Evolutionary conservation across 1,140 invertebrate genomes (phyloP), one percentile per base, ranked within the genome.

Genomic region (Drosophila insularis): DNA sequence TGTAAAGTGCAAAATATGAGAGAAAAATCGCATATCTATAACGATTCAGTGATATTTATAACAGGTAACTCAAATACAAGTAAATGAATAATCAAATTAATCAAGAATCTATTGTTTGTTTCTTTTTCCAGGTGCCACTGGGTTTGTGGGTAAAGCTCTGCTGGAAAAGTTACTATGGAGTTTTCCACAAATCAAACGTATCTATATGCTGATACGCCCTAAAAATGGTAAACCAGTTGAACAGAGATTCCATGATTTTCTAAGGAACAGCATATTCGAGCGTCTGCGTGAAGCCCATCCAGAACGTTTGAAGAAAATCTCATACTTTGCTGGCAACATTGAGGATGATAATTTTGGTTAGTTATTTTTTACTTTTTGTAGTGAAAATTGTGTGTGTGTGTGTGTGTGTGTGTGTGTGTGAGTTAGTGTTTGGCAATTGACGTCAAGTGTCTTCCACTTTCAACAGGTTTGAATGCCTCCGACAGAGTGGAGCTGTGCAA

Each of bases 141-240:
- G 90, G 10, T 95, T 95, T 80, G 87, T 92, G 63, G 95, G 95
- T 10, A 96, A 96, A 91, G 94, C 95, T 2, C 89, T 96, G 58
- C 90, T 96, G 60, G 95, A 96, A 85, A 96, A 96, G 90, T 86
- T 96, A 31, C 92, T 96, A 19, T 92, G 95, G 75, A 94, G 94
- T 59, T 97, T 96, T 93, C 93, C 94, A 2, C 93, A 93, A 19
- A 87, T 96, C 10, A 92, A 92, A 19, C 93, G 90, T 23, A 93
- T 97, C 23, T 96, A 95, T 74, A 92, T 96, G 46, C 92, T 96
- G 2, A 93, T 96, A 63, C 92, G 96, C 61, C 92, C 94, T 11
- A 96, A 96, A 81, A 71, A 67, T 31, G 91, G 91, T 0, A 17
- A 75, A 1, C 35, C 56, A 1, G 80, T 80, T 6, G 92, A 77